Evolutionary conservation across 2,113 vertebrate species (phyloP), one percentile per base, ranked within the genome.

Genomic region (Esox niger): DNA sequence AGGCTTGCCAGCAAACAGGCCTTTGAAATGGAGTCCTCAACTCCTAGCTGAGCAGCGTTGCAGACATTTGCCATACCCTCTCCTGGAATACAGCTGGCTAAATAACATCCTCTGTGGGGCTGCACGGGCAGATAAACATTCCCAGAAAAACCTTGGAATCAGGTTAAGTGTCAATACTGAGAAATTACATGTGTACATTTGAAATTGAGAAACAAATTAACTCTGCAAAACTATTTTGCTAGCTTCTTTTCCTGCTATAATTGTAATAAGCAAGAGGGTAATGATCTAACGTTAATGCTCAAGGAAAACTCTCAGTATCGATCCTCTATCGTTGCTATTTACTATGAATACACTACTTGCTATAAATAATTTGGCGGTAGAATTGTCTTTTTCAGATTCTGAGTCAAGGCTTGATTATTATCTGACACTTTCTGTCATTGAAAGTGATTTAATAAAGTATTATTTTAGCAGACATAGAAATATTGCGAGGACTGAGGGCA

Each of bases 51-150:
- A 78, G 79, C 76, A 88, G 82, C 67, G 77, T 80, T 82, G 84
- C 82, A 79, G 85, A 86, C 87, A 91, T 91, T 85, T 92, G 88
- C 88, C 87, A 91, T 80, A 84, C 81, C 82, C 79, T 52, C 30
- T 31, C 35, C 66, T 74, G 57, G 70, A 79, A 1, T 79, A 76
- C 71, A 70, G 81, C 75, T 23, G 33, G 58, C 77, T 54, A 64
- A 69, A 79, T 79, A 69, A 77, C 73, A 61, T 66, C 78, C 74
- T 69, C 71, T 71, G 63, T 55, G 78, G 76, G 75, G 73, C 76
- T 8, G 26, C 29, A 58, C 70, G 29, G 26, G 9, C 6, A 8
- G 68, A 71, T 52, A 57, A 63, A 52, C 55, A 60, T 27, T 26
- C 26, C 9, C 27, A 30, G 20, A 23, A 20, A n/a, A 8, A 20